A percentile compares a stretch with the other conserved stretches of the same genome.
Evolutionary conservation across 2,888 invertebrate genomes (phyloP).

Genomic region (Lasius platythorax): DNA sequence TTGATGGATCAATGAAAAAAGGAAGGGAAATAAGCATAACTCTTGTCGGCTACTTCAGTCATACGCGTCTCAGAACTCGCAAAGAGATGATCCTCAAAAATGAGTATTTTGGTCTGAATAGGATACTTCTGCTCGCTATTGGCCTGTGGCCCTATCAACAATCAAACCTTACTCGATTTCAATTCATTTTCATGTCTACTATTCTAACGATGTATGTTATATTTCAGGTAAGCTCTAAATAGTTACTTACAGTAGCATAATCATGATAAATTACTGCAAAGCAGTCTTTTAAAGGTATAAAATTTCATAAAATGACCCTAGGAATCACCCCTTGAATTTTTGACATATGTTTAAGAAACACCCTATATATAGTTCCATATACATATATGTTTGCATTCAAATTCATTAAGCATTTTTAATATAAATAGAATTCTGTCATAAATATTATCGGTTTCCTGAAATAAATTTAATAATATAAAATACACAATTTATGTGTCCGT

Average conservation of each 20-base stretch:
- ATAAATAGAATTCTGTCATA: no score
- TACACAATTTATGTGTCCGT: no score
- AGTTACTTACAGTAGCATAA: neutral
- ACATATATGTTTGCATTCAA: no score
- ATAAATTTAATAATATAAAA: no score
- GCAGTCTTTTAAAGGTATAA: neutral
- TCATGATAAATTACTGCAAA: neutral
- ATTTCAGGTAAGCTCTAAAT: neutral
- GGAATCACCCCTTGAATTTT: no score
- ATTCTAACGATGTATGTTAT: neutral
- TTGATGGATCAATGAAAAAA: neutral
- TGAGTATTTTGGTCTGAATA: neutral
- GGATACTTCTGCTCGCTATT: neutral
- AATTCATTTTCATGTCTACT: neutral
- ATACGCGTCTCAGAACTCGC: neutral
- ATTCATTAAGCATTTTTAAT: no score
- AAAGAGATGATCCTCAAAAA: neutral
- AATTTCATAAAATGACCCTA: neutral
- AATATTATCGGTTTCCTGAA: no score
- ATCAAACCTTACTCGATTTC: conserved; percentile 4
- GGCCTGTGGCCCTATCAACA: conserved; percentile 16
- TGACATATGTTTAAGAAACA: no score
- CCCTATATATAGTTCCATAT: no score
- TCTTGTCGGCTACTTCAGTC: neutral
- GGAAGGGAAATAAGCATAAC: neutral